Base-by-base conservation (phyloP, 2,888 invertebrate species). In the Malthinus seriepunctatus region DNA sequence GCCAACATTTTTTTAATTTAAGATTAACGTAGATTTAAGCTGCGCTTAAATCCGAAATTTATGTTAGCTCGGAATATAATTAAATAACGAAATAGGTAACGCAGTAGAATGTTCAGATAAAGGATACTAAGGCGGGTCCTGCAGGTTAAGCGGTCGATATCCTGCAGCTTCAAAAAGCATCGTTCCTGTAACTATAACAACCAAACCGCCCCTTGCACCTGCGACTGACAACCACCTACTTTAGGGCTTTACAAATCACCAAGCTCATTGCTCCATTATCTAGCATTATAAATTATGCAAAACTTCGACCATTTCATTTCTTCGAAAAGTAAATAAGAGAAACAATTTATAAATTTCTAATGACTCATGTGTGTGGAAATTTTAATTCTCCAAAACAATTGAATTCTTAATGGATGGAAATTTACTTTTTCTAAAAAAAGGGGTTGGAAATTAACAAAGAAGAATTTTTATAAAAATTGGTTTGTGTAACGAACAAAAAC, bases 141-240 rank as follows among this genome's bases (percentile, higher is more conserved):
- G 56, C 63, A 56, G 62, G 63, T 59, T 51, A 47, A 52, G 14
- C 61, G 69, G 68, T 69, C 69, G 69, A 69, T 69, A 68, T 64
- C 63, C 64, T 65, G 66, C 65, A 67, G 66, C 65, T 63, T 63
- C 65, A 60, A 67, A 23, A 69, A 69, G 69, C 69, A 69, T 69
- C 69, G 69, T 69, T 69, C 64, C 58, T 53, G 68, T 63, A 52
- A 52, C 65, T 64, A 61, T 62, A 64, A 65, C 47, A 56, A 68
- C 66, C 64, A 60, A 54, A 57, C 64, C 66, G 62, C 65, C 64
- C 62, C 64, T 62, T 56, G 61, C 65, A 62, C 59, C 63, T 60
- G 60, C 58, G 53, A 46, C 58, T 60, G 63, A 63, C 61, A 60
- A 63, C 62, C 45, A 62, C 58, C 55, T 50, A 55, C 60, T 57